Base-by-base conservation (phyloP, 2,797 vertebrate species). In the Silurus lanzhouensis region DNA sequence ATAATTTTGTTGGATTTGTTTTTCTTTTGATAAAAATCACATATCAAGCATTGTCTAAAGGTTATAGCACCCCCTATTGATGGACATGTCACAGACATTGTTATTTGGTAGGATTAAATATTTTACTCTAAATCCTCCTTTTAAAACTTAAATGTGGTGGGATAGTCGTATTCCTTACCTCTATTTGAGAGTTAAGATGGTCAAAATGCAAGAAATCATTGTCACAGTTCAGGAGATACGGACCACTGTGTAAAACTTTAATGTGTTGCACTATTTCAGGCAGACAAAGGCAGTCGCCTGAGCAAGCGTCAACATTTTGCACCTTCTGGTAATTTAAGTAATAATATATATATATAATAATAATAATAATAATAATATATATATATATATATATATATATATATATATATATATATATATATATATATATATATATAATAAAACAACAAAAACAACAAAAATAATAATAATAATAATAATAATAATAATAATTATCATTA, bases 41-140 rank as follows among this genome's bases (percentile, higher is more conserved):
- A 63, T 19, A 48, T 64, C 38, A 80, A 64, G 60, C 60, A 52
- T 48, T 52, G 61, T 52, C 8, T 66, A 52, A 81, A 55, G 22
- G 78, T 52, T 81, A 66, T 52, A 81, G 44, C 61, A 52, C 78
- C 78, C 61, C 22, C 78, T 81, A 52, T 52, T 81, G 78, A 66
- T 81, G 44, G 25, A 25, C 8, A 38, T 5, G 7, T 27, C 20
- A 27, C 15, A 66, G 52, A 52, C 46, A 2, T 5, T 64, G 44
- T 25, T 66, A 27, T 13, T 25, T 14, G 0, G 4, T 63, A 48
- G 6, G 14, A 22, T 38, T 38, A 38, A 38, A 38, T 38, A 52
- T 7, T 52, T 10, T 10, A 52, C 48, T 52, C 10, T 10, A 52
- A 52, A 52, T 7, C 48, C 48, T 10, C 48, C 10, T 52, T 52